Percentiles rank a stretch among this genome's conserved stretches.
Conservation (phyloP, 2,113 vertebrate genomes). For the Otocyon megalotis region DNA sequence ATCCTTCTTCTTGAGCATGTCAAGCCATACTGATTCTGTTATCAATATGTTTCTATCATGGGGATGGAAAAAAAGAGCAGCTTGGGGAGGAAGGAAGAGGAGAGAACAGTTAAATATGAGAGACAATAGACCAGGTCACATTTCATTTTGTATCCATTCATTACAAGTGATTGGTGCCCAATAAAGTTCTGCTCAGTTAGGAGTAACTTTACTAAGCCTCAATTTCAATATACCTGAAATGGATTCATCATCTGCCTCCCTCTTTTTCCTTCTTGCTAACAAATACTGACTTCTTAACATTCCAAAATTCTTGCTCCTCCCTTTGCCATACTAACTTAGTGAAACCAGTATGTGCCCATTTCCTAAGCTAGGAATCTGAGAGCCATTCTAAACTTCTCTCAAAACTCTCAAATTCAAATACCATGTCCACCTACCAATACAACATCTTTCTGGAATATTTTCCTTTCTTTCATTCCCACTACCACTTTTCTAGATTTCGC, state of each 20-base stretch:
- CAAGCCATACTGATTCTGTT: background rate
- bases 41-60: background rate
- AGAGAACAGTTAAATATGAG: too few relatives aligned
- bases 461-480: background rate
- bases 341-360: background rate
- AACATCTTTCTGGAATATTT: background rate
- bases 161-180: background rate
- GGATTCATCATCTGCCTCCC: background rate
- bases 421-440: background rate
- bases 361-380: background rate
- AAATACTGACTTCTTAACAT: background rate
- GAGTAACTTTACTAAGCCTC: background rate
- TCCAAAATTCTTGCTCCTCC: background rate
- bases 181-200: background rate
- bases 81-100: too few relatives aligned
- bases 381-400: background rate
- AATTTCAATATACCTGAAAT: background rate
- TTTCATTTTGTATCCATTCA: background rate
- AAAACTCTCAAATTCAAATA: background rate
- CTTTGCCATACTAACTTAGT: background rate
- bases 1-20: background rate
- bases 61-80: background rate
- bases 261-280: fast-evolving
- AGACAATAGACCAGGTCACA: background rate
- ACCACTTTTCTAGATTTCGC: background rate